phyloP scores from a whole-genome alignment of 1,140 invertebrate genomes.

The Polypedilum vanderplanki region DNA sequence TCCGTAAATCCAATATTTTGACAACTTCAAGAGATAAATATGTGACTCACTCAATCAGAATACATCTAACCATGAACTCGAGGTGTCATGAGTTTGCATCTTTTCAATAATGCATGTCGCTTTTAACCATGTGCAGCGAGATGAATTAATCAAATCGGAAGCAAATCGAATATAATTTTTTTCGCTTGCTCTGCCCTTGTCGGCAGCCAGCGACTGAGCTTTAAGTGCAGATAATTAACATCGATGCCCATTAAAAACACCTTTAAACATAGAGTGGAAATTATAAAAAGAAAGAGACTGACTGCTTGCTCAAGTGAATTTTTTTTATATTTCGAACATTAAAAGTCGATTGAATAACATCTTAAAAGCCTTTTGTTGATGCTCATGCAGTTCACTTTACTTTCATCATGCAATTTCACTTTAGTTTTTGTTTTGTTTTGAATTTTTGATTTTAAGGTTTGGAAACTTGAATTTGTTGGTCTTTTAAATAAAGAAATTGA shows the following conservation, averaged over 20 bases:
- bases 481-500: no score
- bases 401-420: not conserved
- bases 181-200: not conserved
- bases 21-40: not conserved
- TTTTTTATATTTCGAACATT: conserved; percentile 11
- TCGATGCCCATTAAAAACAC: not conserved
- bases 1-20: no score
- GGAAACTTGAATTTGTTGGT: not conserved
- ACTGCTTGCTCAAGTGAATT: not conserved
- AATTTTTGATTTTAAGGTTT: not conserved
- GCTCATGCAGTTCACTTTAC: not conserved
- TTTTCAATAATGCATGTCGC: no score
- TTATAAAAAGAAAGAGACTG: no score
- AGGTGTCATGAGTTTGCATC: not conserved
- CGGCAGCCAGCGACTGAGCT: not conserved
- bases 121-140: not conserved
- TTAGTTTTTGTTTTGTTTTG: not conserved
- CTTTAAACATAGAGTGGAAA: no score
- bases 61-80: not conserved
- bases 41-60: not conserved
- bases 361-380: conserved; percentile 13
- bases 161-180: not conserved
- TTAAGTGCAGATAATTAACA: not conserved
- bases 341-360: conserved; percentile 2
- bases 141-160: conserved; percentile 5